Conservation (phyloP, 2,888 invertebrate species). For the Willowsia nigromaculata region DNA sequence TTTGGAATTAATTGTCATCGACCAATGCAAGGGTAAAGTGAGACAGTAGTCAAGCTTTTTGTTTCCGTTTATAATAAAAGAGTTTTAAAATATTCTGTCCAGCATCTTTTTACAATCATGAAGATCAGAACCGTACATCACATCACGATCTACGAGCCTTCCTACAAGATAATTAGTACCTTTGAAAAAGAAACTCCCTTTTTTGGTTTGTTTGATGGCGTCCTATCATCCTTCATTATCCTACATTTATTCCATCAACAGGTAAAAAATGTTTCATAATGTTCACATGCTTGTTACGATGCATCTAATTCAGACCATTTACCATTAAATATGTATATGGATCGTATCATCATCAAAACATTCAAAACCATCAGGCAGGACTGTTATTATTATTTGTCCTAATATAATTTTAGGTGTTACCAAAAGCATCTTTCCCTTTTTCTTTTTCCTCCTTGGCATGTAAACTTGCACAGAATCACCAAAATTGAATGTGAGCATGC, state of each 20-base stretch:
- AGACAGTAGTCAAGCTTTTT: too few species aligned
- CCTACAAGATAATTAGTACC: slow-evolving; percentile 76
- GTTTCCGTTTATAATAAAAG: not conserved
- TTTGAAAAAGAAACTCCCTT: slow-evolving; percentile 71
- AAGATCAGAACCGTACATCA: slow-evolving; percentile 22
- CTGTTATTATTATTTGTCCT: slow-evolving; percentile 65
- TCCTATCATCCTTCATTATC: slow-evolving; percentile 69
- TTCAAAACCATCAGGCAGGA: slow-evolving; percentile 14
- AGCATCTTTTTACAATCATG: slow-evolving; percentile 16
- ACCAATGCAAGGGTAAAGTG: too few species aligned
- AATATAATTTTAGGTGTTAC: slow-evolving; percentile 69
- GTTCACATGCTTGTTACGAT: slow-evolving; percentile 56
- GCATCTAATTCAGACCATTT: slow-evolving; percentile 66
- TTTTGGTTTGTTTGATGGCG: slow-evolving; percentile 71
- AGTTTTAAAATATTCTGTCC: slow-evolving; percentile 19
- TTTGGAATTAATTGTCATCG: too few species aligned
- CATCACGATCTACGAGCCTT: slow-evolving; percentile 70
- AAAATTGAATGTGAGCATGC: slow-evolving; percentile 50
- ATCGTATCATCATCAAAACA: slow-evolving; percentile 67
- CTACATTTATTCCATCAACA: slow-evolving; percentile 69
- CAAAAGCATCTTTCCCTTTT: slow-evolving; percentile 38
- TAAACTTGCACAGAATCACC: not conserved
- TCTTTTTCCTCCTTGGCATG: not conserved
- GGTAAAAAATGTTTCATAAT: slow-evolving; percentile 50
- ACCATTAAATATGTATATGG: slow-evolving; percentile 62